These are phyloP conservation scores for Paracanthobrama guichenoti DNA, from an alignment of 2,113 vertebrate species.

Conservation along the genomic window DNA sequence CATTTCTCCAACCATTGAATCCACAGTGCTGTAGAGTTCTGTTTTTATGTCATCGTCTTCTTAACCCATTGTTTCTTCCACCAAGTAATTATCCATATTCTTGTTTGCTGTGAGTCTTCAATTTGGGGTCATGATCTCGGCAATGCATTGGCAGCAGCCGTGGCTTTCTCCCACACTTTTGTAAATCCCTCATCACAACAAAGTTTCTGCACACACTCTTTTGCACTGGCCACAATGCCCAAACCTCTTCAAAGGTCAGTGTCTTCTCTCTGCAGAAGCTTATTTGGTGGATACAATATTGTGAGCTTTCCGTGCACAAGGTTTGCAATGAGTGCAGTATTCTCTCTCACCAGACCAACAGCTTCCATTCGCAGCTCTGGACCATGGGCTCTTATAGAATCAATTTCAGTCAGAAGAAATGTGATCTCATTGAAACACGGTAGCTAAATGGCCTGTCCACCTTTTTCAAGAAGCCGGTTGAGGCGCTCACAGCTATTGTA, in stretches of 20 bases:
- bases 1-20: slow-evolving; percentile 18
- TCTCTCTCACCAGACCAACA: background rate
- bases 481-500: background rate
- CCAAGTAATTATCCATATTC: background rate
- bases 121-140: background rate
- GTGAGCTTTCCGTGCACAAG: background rate
- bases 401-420: slow-evolving; percentile 6
- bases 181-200: background rate
- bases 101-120: background rate
- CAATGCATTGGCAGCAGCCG: background rate
- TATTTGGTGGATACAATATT: slow-evolving; percentile 21
- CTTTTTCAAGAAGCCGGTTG: background rate
- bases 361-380: background rate
- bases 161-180: background rate
- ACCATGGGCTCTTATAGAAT: background rate
- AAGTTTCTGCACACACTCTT: background rate
- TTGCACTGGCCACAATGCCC: background rate
- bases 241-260: slow-evolving; percentile 22
- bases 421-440: background rate
- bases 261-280: slow-evolving; percentile 9
- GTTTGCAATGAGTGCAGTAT: background rate
- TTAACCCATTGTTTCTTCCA: background rate
- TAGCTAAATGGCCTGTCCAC: background rate
- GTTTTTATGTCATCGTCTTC: background rate
- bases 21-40: slow-evolving; percentile 12